A percentile compares a stretch with the other conserved stretches of the same genome.
Evolutionary conservation across 2,113 vertebrate genomes (phyloP).

Genomic region (Piaya cayana): DNA sequence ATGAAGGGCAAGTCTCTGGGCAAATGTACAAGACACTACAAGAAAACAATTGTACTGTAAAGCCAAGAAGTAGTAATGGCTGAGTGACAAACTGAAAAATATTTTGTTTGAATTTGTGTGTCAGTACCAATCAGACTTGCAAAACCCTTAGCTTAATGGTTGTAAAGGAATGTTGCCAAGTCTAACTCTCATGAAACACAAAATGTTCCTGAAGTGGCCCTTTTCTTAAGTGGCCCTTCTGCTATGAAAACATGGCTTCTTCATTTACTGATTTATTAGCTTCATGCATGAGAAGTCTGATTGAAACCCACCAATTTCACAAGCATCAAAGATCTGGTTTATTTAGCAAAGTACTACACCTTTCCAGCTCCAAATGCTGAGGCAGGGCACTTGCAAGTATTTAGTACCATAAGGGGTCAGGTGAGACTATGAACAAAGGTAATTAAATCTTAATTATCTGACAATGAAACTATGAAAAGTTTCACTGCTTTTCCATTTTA

Average conservation of each 20-base stretch:
- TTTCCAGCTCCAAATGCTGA: background rate
- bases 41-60: background rate
- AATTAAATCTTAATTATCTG: background rate
- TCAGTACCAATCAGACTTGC: background rate
- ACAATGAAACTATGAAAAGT: background rate
- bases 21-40: background rate
- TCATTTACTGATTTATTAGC: background rate
- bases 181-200: background rate
- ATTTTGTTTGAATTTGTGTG: background rate
- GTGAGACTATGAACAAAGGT: background rate
- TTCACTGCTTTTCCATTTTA: background rate
- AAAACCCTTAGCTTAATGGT: background rate
- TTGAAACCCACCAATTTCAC: background rate
- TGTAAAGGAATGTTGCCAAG: background rate
- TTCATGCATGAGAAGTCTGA: background rate
- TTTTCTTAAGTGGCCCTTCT: background rate
- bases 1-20: background rate
- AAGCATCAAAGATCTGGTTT: background rate
- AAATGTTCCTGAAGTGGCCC: background rate
- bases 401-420: background rate
- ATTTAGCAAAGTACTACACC: background rate
- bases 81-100: background rate
- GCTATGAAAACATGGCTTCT: background rate
- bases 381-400: background rate
- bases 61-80: background rate